Conservation (phyloP, 2,113 vertebrate genomes). For the Thalassarche chlororhynchos region DNA sequence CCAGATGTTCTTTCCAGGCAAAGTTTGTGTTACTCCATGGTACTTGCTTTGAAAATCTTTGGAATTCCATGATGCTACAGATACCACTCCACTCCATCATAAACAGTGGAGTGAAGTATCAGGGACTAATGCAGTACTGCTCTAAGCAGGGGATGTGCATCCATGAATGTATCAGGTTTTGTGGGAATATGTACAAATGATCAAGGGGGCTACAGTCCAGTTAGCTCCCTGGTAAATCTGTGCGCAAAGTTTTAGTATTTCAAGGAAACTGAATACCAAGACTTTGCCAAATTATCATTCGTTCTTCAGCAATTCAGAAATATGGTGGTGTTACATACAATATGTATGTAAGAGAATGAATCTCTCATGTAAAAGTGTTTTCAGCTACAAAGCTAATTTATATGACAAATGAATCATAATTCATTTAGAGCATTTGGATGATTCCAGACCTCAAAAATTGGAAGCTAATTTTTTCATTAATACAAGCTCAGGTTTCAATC, state of each 20-base stretch:
- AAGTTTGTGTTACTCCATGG: background rate
- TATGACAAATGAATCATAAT: background rate
- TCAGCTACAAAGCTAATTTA: background rate
- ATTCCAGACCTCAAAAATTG: background rate
- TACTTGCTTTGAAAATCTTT: background rate
- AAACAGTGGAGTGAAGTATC: background rate
- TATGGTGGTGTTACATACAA: background rate
- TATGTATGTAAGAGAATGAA: background rate
- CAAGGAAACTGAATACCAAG: background rate
- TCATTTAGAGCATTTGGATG: background rate
- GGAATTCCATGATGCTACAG: background rate
- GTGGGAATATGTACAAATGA: background rate
- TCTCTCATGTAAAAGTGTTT: background rate
- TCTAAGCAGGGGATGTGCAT: rapidly evolving
- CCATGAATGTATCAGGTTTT: background rate
- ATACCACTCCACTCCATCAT: background rate
- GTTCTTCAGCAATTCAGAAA: background rate
- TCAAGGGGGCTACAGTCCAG: background rate
- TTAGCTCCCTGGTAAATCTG: background rate
- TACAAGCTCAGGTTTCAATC: background rate
- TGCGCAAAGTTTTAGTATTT: background rate
- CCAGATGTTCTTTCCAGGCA: background rate
- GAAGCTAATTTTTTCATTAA: background rate
- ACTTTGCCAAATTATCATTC: background rate
- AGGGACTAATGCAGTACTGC: background rate